Percentiles rank a stretch among this genome's conserved stretches.
Evolutionary conservation across 1,140 invertebrate genomes (phyloP).

Genomic region (Macrobrachium nipponense): DNA sequence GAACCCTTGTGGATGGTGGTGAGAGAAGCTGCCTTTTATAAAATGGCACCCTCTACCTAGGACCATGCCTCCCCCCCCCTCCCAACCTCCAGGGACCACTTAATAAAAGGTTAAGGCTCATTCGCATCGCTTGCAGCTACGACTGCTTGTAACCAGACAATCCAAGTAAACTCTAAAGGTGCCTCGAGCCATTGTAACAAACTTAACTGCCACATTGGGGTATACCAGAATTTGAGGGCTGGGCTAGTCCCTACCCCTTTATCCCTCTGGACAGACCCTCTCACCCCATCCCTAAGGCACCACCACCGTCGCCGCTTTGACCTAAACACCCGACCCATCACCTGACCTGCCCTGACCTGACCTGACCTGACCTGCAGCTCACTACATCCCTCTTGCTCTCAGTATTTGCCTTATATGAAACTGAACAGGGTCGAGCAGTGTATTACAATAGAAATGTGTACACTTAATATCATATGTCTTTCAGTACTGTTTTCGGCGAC

Average conservation of each 20-base stretch:
- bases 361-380: constrained; percentile 55
- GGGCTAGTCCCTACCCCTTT: constrained; percentile 8
- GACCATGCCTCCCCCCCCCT: constrained; percentile 6
- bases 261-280: constrained; percentile 1
- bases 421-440: constrained; percentile 58
- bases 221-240: no score
- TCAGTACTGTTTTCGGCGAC: constrained; percentile 47
- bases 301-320: constrained; percentile 41
- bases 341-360: constrained; percentile 39
- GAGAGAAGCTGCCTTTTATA: background rate
- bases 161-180: background rate
- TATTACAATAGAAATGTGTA: constrained; percentile 57
- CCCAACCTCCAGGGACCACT: no score
- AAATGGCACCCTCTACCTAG: no score
- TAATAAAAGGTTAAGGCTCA: no score
- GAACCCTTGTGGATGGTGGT: background rate
- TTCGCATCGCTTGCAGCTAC: background rate
- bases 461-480: constrained; percentile 57
- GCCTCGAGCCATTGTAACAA: no score
- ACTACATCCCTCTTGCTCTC: constrained; percentile 57
- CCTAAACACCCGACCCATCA: constrained; percentile 18
- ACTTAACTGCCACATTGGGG: no score
- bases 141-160: background rate
- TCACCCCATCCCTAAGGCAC: constrained; percentile 33
- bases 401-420: constrained; percentile 60